Evolutionary conservation across 2,797 vertebrate genomes (phyloP).

Genomic region (Decapterus maruadsi): DNA sequence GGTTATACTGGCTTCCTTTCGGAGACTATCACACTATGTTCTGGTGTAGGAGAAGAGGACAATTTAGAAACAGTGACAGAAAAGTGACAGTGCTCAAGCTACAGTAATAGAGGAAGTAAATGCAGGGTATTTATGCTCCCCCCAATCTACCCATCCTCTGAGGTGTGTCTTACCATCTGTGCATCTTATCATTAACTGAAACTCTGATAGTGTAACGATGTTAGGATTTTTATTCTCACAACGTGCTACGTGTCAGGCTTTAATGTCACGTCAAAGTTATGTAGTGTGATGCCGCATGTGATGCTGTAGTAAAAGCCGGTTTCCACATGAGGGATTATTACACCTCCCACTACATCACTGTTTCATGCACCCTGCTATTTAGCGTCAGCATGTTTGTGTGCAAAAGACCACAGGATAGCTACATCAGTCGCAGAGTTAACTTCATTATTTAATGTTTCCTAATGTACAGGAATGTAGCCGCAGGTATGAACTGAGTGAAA

Average conservation of each 20-base stretch:
- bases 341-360: conserved; percentile 19
- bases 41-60: neutral
- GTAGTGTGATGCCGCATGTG: conserved; percentile 14
- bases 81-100: neutral
- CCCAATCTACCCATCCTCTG: neutral
- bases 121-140: neutral
- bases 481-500: conserved; percentile 51
- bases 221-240: conserved; percentile 34
- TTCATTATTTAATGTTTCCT: conserved; percentile 66
- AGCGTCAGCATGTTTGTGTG: conserved; percentile 37
- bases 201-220: conserved; percentile 25
- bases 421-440: conserved; percentile 49
- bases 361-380: conserved; percentile 29
- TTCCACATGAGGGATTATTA: conserved; percentile 48
- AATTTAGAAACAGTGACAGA: neutral
- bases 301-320: conserved; percentile 30
- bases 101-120: neutral
- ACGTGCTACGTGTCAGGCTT: conserved; percentile 26
- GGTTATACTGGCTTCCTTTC: neutral
- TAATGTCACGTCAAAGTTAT: conserved; percentile 42
- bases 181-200: conserved; percentile 14
- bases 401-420: conserved; percentile 41
- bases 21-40: neutral
- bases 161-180: conserved; percentile 27
- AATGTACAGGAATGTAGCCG: conserved; percentile 57